Percentiles rank a stretch among this genome's conserved stretches.
Conservation (phyloP, 2,888 invertebrate species). For the Neoscelio sp. region DNA sequence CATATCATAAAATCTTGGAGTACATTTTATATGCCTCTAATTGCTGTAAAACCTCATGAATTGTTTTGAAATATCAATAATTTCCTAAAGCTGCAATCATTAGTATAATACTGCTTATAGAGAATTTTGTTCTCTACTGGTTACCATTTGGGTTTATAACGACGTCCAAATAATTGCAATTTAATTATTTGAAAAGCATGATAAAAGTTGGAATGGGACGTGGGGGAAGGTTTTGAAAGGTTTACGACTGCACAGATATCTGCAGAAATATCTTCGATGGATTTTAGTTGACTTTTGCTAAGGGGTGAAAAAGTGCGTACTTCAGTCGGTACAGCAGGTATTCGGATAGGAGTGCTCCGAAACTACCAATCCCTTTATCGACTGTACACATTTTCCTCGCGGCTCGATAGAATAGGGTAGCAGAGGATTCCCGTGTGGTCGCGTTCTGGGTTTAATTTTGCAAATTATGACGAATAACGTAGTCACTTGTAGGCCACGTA, state of each 20-base stretch:
- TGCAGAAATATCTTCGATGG: too few species aligned
- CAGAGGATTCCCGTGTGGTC: conserved; percentile 60
- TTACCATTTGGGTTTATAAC: neutral
- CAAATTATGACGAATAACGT: conserved; percentile 19
- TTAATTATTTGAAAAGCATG: conserved; percentile 72
- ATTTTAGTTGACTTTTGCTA: conserved; percentile 22
- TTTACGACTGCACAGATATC: too few species aligned
- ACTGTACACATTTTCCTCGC: conserved; percentile 71
- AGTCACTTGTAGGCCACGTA: too few species aligned
- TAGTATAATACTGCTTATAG: neutral
- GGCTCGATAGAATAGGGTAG: conserved; percentile 59
- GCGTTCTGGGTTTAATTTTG: conserved; percentile 57
- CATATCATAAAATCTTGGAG: too few species aligned
- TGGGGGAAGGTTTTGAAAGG: too few species aligned
- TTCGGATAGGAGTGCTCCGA: conserved; percentile 19
- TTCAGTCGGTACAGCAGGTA: conserved; percentile 79
- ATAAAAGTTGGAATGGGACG: too few species aligned
- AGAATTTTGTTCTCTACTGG: neutral
- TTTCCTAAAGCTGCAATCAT: too few species aligned
- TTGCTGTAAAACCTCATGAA: too few species aligned
- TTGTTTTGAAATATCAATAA: too few species aligned
- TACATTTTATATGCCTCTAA: too few species aligned
- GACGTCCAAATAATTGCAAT: conserved; percentile 5
- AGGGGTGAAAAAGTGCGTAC: conserved; percentile 20
- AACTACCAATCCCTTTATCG: conserved; percentile 75